phyloP scores from a whole-genome alignment of 2,797 vertebrate species.

The Semotilus atromaculatus region DNA sequence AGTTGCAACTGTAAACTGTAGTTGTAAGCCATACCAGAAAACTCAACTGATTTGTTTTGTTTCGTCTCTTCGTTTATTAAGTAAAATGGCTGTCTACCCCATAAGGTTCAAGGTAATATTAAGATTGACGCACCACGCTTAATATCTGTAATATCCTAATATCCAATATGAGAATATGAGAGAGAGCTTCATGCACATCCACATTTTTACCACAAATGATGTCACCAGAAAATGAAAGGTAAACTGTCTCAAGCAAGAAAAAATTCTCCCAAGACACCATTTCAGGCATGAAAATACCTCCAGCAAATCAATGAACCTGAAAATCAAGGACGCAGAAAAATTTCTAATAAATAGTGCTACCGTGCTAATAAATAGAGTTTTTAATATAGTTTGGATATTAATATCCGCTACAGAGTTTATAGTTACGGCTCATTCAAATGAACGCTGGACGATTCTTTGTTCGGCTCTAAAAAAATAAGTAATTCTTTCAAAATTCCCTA shows the following conservation, averaged over 20 bases:
- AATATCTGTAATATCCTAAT: not conserved
- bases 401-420: too few relatives aligned
- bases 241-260: not conserved
- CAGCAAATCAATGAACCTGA: too few relatives aligned
- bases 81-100: not conserved
- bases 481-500: too few relatives aligned
- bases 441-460: too few relatives aligned
- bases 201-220: not conserved
- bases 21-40: not conserved
- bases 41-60: not conserved
- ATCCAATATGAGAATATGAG: not conserved
- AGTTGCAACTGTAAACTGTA: not conserved
- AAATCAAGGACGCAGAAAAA: too few relatives aligned
- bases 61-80: not conserved
- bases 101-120: not conserved
- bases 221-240: not conserved
- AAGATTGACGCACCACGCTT: not conserved
- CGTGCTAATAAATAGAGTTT: too few relatives aligned
- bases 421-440: too few relatives aligned
- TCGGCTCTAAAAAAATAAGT: too few relatives aligned
- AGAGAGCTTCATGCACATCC: not conserved
- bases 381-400: too few relatives aligned
- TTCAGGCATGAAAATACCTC: too few relatives aligned
- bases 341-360: too few relatives aligned
- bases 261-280: not conserved